Evolutionary conservation across 2,113 vertebrate genomes (phyloP).

Genomic region (Phylloscopus trochilus): DNA sequence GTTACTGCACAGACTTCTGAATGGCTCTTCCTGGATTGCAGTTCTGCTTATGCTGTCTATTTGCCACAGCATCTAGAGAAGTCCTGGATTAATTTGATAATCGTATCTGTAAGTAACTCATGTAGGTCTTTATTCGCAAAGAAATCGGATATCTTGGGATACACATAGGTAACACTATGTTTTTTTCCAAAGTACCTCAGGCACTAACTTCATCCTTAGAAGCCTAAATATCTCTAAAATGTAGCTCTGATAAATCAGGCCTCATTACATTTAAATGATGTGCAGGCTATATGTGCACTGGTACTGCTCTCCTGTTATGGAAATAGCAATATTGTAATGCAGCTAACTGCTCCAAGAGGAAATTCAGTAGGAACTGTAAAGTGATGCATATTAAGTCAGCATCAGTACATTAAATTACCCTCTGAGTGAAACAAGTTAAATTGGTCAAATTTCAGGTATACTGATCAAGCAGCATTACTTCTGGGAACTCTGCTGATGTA

Average conservation of each 20-base stretch:
- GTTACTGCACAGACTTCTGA: background rate
- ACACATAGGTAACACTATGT: background rate
- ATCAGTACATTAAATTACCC: background rate
- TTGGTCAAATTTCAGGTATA: background rate
- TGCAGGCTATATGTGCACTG: background rate
- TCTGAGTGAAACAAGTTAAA: background rate
- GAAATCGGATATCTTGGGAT: background rate
- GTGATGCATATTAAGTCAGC: slow-evolving; percentile 24
- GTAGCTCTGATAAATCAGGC: background rate
- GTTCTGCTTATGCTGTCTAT: background rate
- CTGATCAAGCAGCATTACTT: background rate
- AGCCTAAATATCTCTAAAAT: background rate
- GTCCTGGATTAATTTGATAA: background rate
- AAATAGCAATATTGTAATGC: slow-evolving; percentile 20
- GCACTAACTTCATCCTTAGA: background rate
- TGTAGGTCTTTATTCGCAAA: background rate
- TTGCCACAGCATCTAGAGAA: background rate
- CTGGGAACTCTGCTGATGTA: background rate
- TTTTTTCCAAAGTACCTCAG: background rate
- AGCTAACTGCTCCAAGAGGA: slow-evolving; percentile 27
- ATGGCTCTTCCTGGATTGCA: background rate
- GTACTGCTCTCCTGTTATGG: background rate
- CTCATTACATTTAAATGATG: slow-evolving; percentile 16
- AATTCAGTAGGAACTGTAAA: background rate
- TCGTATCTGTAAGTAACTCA: background rate